Evolutionary conservation across 2,888 invertebrate species (phyloP).

Genomic region (Synergus japonicus): DNA sequence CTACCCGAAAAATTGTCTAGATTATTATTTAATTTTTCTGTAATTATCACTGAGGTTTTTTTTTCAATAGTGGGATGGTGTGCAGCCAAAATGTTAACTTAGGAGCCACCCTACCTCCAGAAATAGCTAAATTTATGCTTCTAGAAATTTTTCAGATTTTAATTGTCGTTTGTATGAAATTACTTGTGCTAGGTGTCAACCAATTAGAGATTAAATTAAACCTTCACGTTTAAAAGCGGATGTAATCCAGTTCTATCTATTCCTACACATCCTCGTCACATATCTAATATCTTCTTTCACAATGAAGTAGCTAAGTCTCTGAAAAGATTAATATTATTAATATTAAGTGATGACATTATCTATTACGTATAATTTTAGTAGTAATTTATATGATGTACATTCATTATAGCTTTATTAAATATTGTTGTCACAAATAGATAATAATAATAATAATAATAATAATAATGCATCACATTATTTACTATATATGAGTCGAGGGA

Average conservation of each 20-base stretch:
- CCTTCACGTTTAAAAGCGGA: not conserved
- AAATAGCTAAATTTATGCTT: not conserved
- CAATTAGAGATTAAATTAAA: not conserved
- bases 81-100: no score
- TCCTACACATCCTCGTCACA: not conserved
- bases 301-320: not conserved
- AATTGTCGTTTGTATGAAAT: not conserved
- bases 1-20: no score
- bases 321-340: not conserved
- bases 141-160: not conserved
- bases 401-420: no score
- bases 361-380: not conserved
- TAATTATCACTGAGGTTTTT: no score
- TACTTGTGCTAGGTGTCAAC: not conserved
- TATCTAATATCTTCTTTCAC: not conserved
- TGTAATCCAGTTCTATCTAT: not conserved
- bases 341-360: not conserved
- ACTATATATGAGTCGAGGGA: not conserved
- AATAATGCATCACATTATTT: not conserved
- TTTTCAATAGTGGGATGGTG: no score
- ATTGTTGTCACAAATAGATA: not conserved
- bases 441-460: not conserved
- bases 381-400: not conserved
- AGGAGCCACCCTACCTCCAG: not conserved
- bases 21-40: no score